A percentile compares a stretch with the other conserved stretches of the same genome.
Evolutionary conservation across 2,113 vertebrate species (phyloP).

Genomic region (Lycaon pictus): DNA sequence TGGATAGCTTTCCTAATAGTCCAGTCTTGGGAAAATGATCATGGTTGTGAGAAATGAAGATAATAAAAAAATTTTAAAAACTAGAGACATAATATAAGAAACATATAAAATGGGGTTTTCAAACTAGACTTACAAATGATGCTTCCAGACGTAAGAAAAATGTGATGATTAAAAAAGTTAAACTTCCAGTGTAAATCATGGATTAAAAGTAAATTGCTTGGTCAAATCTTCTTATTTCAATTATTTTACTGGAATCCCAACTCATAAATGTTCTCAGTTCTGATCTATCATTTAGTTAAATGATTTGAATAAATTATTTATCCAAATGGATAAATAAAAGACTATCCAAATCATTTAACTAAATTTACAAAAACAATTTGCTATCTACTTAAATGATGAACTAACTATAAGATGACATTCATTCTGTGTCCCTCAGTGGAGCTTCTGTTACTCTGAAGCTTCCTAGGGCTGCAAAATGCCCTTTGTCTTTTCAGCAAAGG

Average conservation of each 20-base stretch:
- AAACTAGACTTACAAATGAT: neutral
- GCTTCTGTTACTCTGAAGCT: neutral
- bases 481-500: neutral
- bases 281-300: neutral
- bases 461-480: neutral
- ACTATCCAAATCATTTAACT: neutral
- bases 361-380: neutral
- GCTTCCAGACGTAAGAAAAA: conserved; percentile 24
- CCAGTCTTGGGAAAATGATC: neutral
- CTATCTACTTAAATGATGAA: neutral
- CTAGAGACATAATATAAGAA: neutral
- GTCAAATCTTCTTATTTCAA: neutral
- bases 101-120: neutral
- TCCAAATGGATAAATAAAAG: neutral
- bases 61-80: neutral
- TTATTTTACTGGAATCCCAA: neutral
- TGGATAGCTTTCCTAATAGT: neutral
- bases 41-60: neutral
- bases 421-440: neutral
- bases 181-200: neutral
- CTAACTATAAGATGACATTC: neutral
- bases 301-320: neutral
- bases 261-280: neutral
- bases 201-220: neutral
- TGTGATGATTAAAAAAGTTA: neutral